Evolutionary conservation across 2,888 invertebrate genomes (phyloP).

Genomic region (Homarus gammarus): DNA sequence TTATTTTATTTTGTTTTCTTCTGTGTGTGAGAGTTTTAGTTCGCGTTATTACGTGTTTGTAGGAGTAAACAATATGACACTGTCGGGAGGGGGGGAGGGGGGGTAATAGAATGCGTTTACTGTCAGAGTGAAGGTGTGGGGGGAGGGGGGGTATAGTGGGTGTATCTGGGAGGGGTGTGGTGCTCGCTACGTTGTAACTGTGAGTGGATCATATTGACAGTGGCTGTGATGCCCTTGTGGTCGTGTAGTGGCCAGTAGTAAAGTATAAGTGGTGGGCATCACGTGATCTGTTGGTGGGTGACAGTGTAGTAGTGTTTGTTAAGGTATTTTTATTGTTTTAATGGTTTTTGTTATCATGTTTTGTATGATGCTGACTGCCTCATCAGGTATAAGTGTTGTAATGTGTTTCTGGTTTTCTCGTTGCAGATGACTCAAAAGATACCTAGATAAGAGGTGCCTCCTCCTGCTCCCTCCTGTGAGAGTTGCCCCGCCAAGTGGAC

Average conservation of each 20-base stretch:
- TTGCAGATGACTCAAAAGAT: slow-evolving; percentile 21
- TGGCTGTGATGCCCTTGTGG: not conserved
- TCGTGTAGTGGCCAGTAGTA: not conserved
- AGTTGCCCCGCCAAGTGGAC: not conserved
- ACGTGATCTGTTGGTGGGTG: slow-evolving; percentile 8
- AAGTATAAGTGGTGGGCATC: not conserved
- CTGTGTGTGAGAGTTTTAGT: no score
- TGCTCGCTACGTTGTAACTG: no score
- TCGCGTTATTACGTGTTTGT: no score
- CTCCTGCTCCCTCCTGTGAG: not conserved
- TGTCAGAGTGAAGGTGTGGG: not conserved
- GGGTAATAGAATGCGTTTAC: no score
- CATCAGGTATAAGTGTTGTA: slow-evolving; percentile 20
- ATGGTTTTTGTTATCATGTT: not conserved
- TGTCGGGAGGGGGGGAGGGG: no score
- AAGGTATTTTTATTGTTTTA: not conserved
- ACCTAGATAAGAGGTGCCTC: not conserved
- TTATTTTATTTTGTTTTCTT: no score
- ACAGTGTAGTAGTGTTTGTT: not conserved
- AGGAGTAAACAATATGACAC: no score
- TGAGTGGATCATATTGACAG: not conserved
- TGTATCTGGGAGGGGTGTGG: no score
- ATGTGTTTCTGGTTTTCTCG: slow-evolving; percentile 33
- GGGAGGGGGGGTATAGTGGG: not conserved
- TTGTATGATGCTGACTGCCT: not conserved